These are phyloP conservation scores for Phragmatobia fuliginosa DNA, from an alignment of 2,888 invertebrate genomes.

Conservation along the genomic window DNA sequence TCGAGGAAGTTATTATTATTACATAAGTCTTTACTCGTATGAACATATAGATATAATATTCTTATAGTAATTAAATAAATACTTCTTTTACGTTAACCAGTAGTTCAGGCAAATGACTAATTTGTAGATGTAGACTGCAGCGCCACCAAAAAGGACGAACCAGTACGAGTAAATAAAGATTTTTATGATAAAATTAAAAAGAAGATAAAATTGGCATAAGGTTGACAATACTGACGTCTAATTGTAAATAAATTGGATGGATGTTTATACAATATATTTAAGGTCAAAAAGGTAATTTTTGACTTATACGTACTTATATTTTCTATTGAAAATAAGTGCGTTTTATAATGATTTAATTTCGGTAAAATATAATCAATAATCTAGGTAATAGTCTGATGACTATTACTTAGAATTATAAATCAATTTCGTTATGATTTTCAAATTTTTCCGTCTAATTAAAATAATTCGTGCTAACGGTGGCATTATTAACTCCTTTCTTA, in stretches of 20 bases:
- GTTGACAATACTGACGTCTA: neutral
- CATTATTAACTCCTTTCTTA: slow-evolving; percentile 49
- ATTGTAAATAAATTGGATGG: neutral
- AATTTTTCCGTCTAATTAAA: slow-evolving; percentile 85
- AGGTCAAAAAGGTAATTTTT: neutral
- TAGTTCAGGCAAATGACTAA: too few relatives aligned
- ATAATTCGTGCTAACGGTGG: slow-evolving; percentile 91
- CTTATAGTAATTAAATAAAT: too few relatives aligned
- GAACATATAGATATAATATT: too few relatives aligned
- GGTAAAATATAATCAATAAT: neutral
- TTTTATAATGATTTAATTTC: neutral
- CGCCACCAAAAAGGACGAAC: neutral
- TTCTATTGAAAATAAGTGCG: neutral
- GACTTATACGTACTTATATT: neutral
- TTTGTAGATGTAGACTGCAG: neutral
- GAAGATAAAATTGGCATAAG: neutral
- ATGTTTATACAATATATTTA: too few relatives aligned
- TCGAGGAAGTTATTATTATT: too few relatives aligned
- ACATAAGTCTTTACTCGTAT: too few relatives aligned
- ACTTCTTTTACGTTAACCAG: too few relatives aligned
- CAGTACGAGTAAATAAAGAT: neutral
- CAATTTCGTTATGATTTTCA: slow-evolving; percentile 54
- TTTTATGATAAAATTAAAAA: neutral
- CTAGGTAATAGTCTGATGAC: neutral
- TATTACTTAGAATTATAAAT: neutral